Conservation (phyloP, 2,888 invertebrate species). For the Erannis defoliaria region DNA sequence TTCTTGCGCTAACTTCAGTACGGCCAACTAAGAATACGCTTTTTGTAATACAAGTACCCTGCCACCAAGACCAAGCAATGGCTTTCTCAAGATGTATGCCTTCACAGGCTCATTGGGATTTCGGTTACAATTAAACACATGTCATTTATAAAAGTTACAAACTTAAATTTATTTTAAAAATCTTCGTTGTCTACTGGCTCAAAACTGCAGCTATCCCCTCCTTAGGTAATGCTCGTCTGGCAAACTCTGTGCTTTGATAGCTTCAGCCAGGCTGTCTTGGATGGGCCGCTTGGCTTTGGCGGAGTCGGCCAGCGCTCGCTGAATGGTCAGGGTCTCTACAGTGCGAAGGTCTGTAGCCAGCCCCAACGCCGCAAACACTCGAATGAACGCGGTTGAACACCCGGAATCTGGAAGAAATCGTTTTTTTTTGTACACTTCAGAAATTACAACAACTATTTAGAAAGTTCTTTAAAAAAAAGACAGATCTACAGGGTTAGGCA, state of each 20-base stretch:
- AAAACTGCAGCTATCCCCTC: slow-evolving; percentile 51
- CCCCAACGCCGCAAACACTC: slow-evolving; percentile 90
- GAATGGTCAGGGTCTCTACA: slow-evolving; percentile 87
- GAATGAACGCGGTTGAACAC: slow-evolving; percentile 89
- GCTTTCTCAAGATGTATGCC: no score
- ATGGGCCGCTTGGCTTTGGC: slow-evolving; percentile 86
- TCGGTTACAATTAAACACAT: no score
- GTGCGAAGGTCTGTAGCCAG: slow-evolving; percentile 88
- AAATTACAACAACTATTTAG: no score
- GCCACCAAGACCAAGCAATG: no score
- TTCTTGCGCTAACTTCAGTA: no score
- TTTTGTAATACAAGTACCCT: no score
- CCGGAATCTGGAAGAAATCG: slow-evolving; percentile 87
- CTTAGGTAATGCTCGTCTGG: slow-evolving; percentile 83
- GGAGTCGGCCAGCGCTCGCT: slow-evolving; percentile 87
- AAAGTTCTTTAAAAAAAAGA: no score
- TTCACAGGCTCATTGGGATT: no score
- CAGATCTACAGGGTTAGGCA: no score
- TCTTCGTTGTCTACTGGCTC: not conserved
- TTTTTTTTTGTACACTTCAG: no score
- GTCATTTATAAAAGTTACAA: not conserved
- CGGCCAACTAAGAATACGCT: no score
- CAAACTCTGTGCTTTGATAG: slow-evolving; percentile 68
- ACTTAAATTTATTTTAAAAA: not conserved
- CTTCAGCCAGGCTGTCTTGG: slow-evolving; percentile 85